Evolutionary conservation across 1,140 invertebrate species (phyloP), one percentile per base, ranked within the genome.

Genomic region (Carcinoscorpius rotundicauda): DNA sequence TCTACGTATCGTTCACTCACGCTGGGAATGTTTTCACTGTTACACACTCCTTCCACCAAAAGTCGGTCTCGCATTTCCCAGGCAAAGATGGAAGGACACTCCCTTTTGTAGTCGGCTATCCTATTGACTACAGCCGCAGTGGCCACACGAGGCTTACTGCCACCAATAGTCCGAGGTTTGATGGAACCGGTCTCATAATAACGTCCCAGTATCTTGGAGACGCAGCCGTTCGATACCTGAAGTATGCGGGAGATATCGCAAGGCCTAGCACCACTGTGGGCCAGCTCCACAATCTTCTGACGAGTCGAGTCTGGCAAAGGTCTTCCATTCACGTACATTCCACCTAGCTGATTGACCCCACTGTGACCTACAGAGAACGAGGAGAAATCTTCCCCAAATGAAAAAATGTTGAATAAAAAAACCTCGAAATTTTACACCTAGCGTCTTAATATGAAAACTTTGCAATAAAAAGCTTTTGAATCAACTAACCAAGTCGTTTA

Each of bases 11-110:
- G n/a, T 29, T 29, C 78, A 93, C 95, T 97, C 81, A 99, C 97
- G 77, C 93, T 97, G 65, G 97, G 97, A 73, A 99, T 98, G 80
- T 97, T 98, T 79, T 99, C 97, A 78, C 95, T 94, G 78, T 92
- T 97, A 82, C 97, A 82, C 97, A 98, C 89, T 67, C 88, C 91
- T 77, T 99, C 97, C 59, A 90, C 88, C 50, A 98, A 82, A 64
- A 99, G 84, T 76, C 95, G 85, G 76, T 97, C 93, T 48, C 93
- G 81, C 75, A 97, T 97, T 81, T 97, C 94, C 94, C 94, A 97
- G 4, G 94, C 93, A 79, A 97, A 97, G 77, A 97, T 97, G 65
- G 91, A 94, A 3, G 93, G 94, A 76, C 92, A 95, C 77, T 97
- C 93, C n/a, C 91, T 78, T 79, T 97, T 97, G 83, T 94, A 97